phyloP scores from a whole-genome alignment of 2,113 vertebrate genomes.

The Podarcis muralis region DNA sequence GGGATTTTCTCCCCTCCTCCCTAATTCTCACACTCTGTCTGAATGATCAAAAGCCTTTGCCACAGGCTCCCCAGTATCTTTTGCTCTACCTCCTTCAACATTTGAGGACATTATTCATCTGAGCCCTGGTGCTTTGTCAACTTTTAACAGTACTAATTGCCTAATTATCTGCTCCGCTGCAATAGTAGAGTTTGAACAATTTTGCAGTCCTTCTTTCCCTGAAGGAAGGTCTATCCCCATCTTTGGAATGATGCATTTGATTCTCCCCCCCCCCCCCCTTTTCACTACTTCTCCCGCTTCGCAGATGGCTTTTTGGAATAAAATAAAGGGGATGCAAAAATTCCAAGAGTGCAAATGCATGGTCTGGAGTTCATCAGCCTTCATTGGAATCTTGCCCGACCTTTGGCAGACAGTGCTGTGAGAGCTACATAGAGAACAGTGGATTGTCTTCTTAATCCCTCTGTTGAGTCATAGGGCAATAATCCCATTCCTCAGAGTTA shows the following conservation, averaged over 20 bases:
- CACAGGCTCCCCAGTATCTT: not conserved
- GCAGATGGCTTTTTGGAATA: not conserved
- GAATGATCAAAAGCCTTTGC: constrained; percentile 26
- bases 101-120: constrained; percentile 6
- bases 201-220: not conserved
- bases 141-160: constrained; percentile 11
- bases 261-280: not conserved
- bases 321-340: not conserved
- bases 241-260: not conserved
- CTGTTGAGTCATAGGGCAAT: not conserved
- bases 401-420: not conserved
- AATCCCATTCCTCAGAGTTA: constrained; percentile 5
- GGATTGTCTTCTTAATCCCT: not conserved
- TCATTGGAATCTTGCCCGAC: not conserved
- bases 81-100: constrained; percentile 8
- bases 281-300: not conserved
- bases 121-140: constrained; percentile 14
- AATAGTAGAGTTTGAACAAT: not conserved
- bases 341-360: no score
- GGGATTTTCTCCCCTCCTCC: not conserved
- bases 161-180: constrained; percentile 25
- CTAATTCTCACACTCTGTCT: not conserved
- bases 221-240: not conserved
- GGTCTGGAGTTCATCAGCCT: not conserved
- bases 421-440: not conserved